Evolutionary conservation across 2,888 invertebrate genomes (phyloP).

Genomic region (Leucophenga montana): DNA sequence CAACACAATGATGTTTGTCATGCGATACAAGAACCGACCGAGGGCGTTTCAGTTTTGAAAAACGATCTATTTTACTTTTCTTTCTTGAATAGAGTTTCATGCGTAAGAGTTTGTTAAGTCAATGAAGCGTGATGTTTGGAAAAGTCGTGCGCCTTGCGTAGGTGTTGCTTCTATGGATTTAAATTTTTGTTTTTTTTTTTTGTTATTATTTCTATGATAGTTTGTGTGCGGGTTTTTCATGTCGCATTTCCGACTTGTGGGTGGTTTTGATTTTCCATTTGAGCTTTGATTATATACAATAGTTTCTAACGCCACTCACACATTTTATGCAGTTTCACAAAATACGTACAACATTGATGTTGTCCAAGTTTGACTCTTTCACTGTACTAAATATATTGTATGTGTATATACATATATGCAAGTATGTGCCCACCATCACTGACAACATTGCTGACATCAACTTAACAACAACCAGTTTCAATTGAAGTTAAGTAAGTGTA

Average conservation of each 20-base stretch:
- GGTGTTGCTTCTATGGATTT: neutral
- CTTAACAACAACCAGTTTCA: slow-evolving; percentile 43
- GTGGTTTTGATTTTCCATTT: slow-evolving; percentile 33
- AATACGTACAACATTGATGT: neutral
- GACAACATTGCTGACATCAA: slow-evolving; percentile 23
- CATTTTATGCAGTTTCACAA: neutral
- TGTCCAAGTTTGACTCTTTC: slow-evolving; percentile 6
- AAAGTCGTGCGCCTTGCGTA: slow-evolving; percentile 26
- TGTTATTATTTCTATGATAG: no score
- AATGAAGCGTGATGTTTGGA: slow-evolving; percentile 49
- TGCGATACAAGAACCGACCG: slow-evolving; percentile 53
- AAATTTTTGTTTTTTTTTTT: neutral
- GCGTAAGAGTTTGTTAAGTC: slow-evolving; percentile 57
- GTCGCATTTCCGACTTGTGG: slow-evolving; percentile 47
- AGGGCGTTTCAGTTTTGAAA: slow-evolving; percentile 62
- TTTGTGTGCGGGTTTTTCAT: slow-evolving; percentile 45
- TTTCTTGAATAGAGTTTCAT: slow-evolving; percentile 24
- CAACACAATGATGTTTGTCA: slow-evolving; percentile 59
- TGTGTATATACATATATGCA: no score
- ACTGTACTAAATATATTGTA: no score
- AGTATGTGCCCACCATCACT: slow-evolving; percentile 2
- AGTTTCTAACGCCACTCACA: neutral
- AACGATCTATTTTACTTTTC: slow-evolving; percentile 44
- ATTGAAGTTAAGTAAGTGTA: slow-evolving; percentile 66
- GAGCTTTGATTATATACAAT: neutral